Evolutionary conservation across 2,797 vertebrate species (phyloP), one percentile per base, ranked within the genome.

Genomic region (Pteronotus mesoamericanus): DNA sequence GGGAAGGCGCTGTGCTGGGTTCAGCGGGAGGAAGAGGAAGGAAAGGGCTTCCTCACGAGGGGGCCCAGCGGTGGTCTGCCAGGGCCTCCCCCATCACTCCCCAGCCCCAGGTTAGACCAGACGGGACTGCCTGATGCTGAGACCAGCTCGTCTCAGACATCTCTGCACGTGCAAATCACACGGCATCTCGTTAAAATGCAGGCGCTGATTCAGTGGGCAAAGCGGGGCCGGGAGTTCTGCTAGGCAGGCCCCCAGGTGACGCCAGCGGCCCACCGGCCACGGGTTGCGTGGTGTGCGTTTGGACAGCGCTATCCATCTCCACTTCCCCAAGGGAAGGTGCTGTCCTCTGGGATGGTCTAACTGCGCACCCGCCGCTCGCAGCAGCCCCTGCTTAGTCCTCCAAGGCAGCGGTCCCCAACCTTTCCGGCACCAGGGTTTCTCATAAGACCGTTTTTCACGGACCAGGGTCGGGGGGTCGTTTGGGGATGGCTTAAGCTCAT

Each of bases 131-230:
- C 55, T 53, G 69, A 2, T 32, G 48, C 48, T 42, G 37, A 39
- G 2, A 46, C 11, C 4, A 9, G 11, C 29, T 37, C 26, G 22
- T 37, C 71, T 75, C 57, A 64, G 39, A 22, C 44, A 21, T 32
- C 64, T 69, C 7, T 7, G 8, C 2, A 19, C 14, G 1, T 2
- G 14, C 19, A 42, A 5, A 8, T 61, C 61, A 21, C 24, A 11
- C 1, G 2, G 42, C 15, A 8, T 42, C 42, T 2, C 55, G 42
- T 26, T 21, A 9, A 26, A 44, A 66, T 22, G 55, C 34, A 53
- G 37, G 9, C 5, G 37, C 24, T 3, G 59, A 14, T 48, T 72
- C 24, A 0, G 9, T 18, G 39, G 22, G 22, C 2, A 0, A 7
- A 16, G n/a, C 7, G 37, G 32, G 29, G 11, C 10, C 3, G 3